These are phyloP conservation scores for Rhamphomyia laevipes DNA, from an alignment of 2,888 invertebrate species.

Conservation along the genomic window DNA sequence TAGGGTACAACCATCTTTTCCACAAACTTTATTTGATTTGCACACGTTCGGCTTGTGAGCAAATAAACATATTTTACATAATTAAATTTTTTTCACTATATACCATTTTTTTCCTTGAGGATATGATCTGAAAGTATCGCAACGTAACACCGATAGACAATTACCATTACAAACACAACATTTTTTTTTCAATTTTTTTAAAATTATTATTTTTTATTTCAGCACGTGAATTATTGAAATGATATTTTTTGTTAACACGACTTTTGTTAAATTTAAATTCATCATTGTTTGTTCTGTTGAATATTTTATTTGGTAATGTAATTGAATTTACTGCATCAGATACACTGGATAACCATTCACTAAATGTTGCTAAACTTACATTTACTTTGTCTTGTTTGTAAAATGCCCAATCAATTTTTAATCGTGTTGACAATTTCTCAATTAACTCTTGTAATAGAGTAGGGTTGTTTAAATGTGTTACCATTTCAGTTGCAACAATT, in stretches of 20 bases:
- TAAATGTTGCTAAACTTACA: slow-evolving; percentile 3
- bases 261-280: too few relatives aligned
- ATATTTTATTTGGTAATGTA: background rate
- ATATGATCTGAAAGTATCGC: background rate
- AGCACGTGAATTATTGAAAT: too few relatives aligned
- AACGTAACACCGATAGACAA: background rate
- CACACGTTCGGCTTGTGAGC: background rate
- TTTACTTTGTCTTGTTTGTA: slow-evolving; percentile 1
- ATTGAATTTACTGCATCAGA: slow-evolving; percentile 2
- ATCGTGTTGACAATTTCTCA: background rate
- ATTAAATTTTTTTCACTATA: slow-evolving; percentile 2
- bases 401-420: slow-evolving; percentile 8
- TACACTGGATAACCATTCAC: slow-evolving; percentile 4
- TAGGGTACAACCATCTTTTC: slow-evolving; percentile 3
- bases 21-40: slow-evolving; percentile 1
- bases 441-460: background rate
- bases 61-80: too few relatives aligned
- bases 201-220: background rate
- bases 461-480: background rate
- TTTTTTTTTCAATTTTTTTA: background rate
- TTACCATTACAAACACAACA: slow-evolving; percentile 2
- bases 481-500: background rate
- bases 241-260: background rate
- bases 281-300: too few relatives aligned
- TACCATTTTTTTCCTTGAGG: background rate